phyloP scores from a whole-genome alignment of 2,797 vertebrate species.

The Pyrrhura leucotis region DNA sequence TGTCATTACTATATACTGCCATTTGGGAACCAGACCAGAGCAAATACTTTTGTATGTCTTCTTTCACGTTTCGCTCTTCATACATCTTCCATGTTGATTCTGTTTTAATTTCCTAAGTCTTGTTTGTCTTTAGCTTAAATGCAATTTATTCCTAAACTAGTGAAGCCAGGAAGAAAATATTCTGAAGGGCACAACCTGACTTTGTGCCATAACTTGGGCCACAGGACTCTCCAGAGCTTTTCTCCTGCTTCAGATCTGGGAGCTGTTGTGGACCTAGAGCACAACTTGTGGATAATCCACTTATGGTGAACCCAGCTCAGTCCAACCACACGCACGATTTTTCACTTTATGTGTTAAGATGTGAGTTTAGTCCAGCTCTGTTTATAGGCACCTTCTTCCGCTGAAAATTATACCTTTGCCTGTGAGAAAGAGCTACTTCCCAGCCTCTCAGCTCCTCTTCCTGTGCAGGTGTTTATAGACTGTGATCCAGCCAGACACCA shows the following conservation, averaged over 20 bases:
- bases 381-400: background rate
- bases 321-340: rapidly evolving
- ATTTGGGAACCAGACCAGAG: slow-evolving; percentile 18
- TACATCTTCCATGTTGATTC: background rate
- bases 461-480: background rate
- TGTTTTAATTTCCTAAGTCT: background rate
- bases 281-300: background rate
- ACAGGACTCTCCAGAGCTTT: background rate
- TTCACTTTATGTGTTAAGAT: background rate
- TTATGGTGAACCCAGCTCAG: background rate
- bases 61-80: background rate
- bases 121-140: background rate
- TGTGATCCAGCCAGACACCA: background rate
- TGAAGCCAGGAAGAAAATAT: background rate
- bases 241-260: background rate
- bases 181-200: background rate
- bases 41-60: background rate
- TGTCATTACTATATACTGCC: background rate
- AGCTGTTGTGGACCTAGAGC: background rate
- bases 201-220: background rate
- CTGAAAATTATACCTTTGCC: background rate
- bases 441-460: background rate
- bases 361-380: background rate
- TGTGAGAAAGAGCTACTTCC: background rate
- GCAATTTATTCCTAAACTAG: background rate